Evolutionary conservation across 2,888 invertebrate species (phyloP), one percentile per base, ranked within the genome.

Genomic region (Platycheirus albimanus): DNA sequence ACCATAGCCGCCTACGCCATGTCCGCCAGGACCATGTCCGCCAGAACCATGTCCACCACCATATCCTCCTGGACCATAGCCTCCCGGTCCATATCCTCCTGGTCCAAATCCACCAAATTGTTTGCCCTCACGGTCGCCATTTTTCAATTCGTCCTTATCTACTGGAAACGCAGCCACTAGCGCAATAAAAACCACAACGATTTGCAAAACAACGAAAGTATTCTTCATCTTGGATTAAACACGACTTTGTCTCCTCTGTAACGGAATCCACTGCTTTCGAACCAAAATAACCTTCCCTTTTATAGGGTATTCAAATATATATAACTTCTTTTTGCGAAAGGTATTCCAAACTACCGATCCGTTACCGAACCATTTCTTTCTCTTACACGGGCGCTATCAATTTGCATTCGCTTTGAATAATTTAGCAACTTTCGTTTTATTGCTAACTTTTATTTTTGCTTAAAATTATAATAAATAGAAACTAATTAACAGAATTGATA

Each of bases 381-480:
- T n/a, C 24, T 24, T 24, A 24, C 3, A 8, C 8, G 5, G 8
- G 30, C 8, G 30, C 3, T 4, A 24, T 3, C 5, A 33, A 33
- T 33, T 33, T 33, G 8, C 30, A 33, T 33, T 33, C 7, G 5
- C 8, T 4, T 8, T 33, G 30, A 33, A 33, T 33, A 33, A 24
- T 24, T 24, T 6, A 24, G 6, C 3, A 24, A 33, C 30, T 33
- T 33, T 33, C 30, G 8, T 8, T 33, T 33, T 33, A 6, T 8
- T 33, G 30, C 24, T 24, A 33, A 33, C 5, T 33, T 33, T 33
- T 33, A 33, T 41, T 13, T 13, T 33, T 20, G 51, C 52, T 63
- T 76, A 63, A 30, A 8, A 30, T 36, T 56, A 77, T 15, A 69
- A 77, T 70, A 77, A 70, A 77, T 77, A 70, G 13, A 61, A 11